Evolutionary conservation across 1,140 invertebrate genomes (phyloP), one percentile per base, ranked within the genome.

Genomic region (Brachionus plicatilis): DNA sequence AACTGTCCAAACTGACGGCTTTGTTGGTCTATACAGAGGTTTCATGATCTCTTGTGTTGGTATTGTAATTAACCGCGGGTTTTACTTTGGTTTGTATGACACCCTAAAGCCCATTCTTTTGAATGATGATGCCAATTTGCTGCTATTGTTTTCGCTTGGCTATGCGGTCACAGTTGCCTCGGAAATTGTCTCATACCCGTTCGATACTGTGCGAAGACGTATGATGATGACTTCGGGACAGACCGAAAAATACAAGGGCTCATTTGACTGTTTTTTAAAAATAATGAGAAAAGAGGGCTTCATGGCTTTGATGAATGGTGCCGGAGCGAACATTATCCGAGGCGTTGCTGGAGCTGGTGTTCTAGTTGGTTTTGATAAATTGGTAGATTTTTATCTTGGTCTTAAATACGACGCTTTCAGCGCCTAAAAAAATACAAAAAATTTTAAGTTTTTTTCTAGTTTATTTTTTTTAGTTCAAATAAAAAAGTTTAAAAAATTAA

Each of bases 41-140:
- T 97, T 97, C 90, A 92, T 93, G 86, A 95, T 97, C 83, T 97
- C 95, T 65, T 95, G 88, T 86, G 87, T 90, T 27, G 89, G 89
- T 85, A 90, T 91, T 82, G 87, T 91, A 41, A 88, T 90, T 12
- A 91, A 91, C 87, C 88, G 95, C 88, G 95, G 95, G 29, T 92
- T 94, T 86, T 98, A 96, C 92, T 98, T 98, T 90, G 95, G 96
- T 86, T 93, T 95, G 91, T 98, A 95, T 90, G 96, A 98, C 90
- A 97, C 95, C 53, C 93, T 94, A 83, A 95, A 94, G 90, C 94
- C 93, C 85, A 93, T 94, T 92, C 89, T 95, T 86, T 93, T 94
- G 85, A 87, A 87, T 68, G 93, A 96, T 88, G 93, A 93, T 89
- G 94, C 94, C 86, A 93, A 93, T 72, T 91, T 96, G 88, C 90